Base-by-base conservation (phyloP, 2,113 vertebrate species). In the Nannospalax galili region DNA sequence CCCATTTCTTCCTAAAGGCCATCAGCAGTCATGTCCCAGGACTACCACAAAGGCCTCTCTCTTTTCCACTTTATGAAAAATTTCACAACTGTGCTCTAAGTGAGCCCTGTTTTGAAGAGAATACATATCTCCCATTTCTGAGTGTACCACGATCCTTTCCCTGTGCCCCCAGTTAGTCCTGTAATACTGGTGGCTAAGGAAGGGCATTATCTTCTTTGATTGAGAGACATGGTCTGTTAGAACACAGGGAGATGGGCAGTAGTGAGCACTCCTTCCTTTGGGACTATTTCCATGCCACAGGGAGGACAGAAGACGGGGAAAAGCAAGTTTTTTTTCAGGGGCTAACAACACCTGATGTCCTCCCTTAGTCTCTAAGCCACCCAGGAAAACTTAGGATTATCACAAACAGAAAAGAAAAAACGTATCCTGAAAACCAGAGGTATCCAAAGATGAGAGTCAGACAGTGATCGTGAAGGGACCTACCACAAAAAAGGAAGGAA, bases 391-490 rank as follows among this genome's bases (percentile, higher is more conserved):
- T 42, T 52, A 95, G 20, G 95, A 95, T 93, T 91, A 93, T 93
- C 95, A 97, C 96, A 93, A 77, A 95, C 11, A 58, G 16, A 82
- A 84, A 52, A 77, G 58, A 84, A 78, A 96, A 92, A 92, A 95
- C 88, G 85, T 93, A 96, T 97, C 98, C 97, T 88, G 73, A 85
- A 78, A 82, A 48, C 70, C 97, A 96, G 97, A 98, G 98, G 98
- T 98, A 98, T 98, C 98, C 96, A 96, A 97, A 97, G 98, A 98
- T 97, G 74, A 97, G 97, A 97, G 97, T 92, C 98, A 98, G 98
- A 99, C 98, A 97, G 96, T 97, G 96, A 97, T 87, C 97, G 93
- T 78, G 96, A 97, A 92, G 95, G 98, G 98, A 98, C 96, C 48
- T 93, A 88, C 3, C 35, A 73, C 80, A 96, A 32, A 32, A 97